phyloP scores from a whole-genome alignment of 1,140 invertebrate genomes.

The Lasioglossum albipes region DNA sequence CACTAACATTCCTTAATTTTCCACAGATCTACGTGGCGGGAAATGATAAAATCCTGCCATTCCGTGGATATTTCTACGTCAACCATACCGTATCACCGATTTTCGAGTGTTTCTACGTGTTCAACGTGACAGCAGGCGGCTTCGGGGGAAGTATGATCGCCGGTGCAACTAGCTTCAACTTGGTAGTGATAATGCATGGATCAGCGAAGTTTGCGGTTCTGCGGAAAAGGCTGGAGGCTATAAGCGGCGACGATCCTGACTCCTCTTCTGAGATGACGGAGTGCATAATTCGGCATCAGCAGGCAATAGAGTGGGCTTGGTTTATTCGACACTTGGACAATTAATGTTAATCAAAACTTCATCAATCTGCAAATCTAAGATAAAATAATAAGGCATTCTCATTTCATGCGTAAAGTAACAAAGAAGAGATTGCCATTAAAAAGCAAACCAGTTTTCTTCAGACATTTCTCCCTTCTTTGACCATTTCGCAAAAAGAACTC shows the following conservation, averaged over 20 bases:
- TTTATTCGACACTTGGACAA: not conserved
- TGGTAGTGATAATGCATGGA: slow-evolving; percentile 64
- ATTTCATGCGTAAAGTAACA: too few species aligned
- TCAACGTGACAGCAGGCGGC: slow-evolving; percentile 41
- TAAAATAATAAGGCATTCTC: too few species aligned
- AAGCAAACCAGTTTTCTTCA: too few species aligned
- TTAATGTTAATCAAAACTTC: too few species aligned
- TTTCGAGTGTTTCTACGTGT: slow-evolving; percentile 56
- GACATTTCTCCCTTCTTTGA: too few species aligned
- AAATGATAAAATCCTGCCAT: slow-evolving; percentile 55
- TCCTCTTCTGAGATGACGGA: slow-evolving; percentile 3
- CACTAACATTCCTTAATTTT: not conserved
- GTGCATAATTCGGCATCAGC: slow-evolving; percentile 63
- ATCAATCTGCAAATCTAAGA: too few species aligned
- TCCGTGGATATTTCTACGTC: slow-evolving; percentile 62
- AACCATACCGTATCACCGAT: slow-evolving; percentile 56
- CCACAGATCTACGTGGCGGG: slow-evolving; percentile 23
- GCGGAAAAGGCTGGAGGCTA: slow-evolving; percentile 47
- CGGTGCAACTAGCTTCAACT: slow-evolving; percentile 61
- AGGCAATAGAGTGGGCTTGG: slow-evolving; percentile 62
- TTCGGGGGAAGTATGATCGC: slow-evolving; percentile 54
- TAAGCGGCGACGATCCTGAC: slow-evolving; percentile 44
- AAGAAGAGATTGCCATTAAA: too few species aligned
- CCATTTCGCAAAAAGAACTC: too few species aligned
- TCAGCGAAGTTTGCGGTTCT: slow-evolving; percentile 67